Evolutionary conservation across 2,113 vertebrate genomes (phyloP).

Genomic region (Chinchilla lanigera): DNA sequence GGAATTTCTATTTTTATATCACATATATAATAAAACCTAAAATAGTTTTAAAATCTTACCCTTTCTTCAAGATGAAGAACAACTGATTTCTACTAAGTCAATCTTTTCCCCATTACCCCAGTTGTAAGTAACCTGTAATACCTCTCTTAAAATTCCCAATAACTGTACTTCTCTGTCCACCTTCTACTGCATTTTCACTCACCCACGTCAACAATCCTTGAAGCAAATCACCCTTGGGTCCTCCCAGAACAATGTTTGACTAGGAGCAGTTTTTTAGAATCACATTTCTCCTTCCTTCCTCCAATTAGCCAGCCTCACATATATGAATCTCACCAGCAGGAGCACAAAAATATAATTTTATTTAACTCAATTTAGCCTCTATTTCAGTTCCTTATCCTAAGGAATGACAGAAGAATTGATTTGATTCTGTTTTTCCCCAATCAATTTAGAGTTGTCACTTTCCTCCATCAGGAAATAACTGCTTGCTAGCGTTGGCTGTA

Average conservation of each 20-base stretch:
- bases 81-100: neutral
- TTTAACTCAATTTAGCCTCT: neutral
- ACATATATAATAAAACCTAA: neutral
- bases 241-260: rapidly evolving
- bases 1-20: neutral
- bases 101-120: neutral
- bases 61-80: neutral
- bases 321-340: neutral
- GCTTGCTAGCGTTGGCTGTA: neutral
- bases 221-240: too few species aligned
- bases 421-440: neutral
- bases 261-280: rapidly evolving
- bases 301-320: rapidly evolving
- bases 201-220: neutral
- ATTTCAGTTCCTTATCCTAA: neutral
- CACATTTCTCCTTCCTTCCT: neutral
- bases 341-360: neutral
- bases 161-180: neutral
- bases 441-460: neutral
- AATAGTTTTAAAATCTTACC: neutral
- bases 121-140: neutral
- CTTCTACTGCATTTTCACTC: neutral
- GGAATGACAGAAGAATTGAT: neutral
- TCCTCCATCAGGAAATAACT: neutral
- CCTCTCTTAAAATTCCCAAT: neutral